Base-by-base conservation (phyloP, 2,888 invertebrate species). In the Noctua janthe region DNA sequence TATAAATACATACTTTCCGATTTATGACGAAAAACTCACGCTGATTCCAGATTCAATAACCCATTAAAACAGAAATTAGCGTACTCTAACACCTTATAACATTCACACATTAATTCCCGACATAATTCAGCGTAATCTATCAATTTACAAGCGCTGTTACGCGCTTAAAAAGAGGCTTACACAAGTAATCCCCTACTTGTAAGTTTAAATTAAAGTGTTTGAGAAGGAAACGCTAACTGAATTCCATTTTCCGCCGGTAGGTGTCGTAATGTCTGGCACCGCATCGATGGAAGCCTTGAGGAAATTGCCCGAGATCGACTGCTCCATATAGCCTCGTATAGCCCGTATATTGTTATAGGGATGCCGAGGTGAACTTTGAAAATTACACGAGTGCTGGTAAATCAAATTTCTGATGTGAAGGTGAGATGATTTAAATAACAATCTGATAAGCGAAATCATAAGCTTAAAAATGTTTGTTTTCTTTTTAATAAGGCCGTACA, bases 191-290 rank as follows among this genome's bases (percentile, higher is more conserved):
- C 71, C 76, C 72, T 79, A 77, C 80, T 86, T 76, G 81, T 76
- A 83, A 82, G 76, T 86, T 86, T 85, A 87, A 88, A 87, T 86
- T 85, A 79, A 86, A 87, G 85, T 82, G 79, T 87, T 88, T 79
- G 81, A 66, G 75, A 84, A 79, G 86, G 84, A 87, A 87, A 85
- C 76, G 81, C 75, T 82, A 80, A 83, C 81, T 84, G 81, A 82
- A 87, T 87, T 83, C 81, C n/a, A 86, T 85, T 89, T 89, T 82
- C 84, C 72, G 81, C 74, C 76, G 77, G 72, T 75, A 77, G 76
- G 81, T 84, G 81, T 86, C 80, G 78, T 81, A 76, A 87, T 89
- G 81, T 78, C 79, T 83, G 54, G 72, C 73, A 81, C 75, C 82
- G 47, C 79, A 83, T 84, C 83, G 82, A 88, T 87, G 72, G 80